Evolutionary conservation across 1,140 invertebrate species (phyloP), one percentile per base, ranked within the genome.

Genomic region (Zaprionus camerounensis): DNA sequence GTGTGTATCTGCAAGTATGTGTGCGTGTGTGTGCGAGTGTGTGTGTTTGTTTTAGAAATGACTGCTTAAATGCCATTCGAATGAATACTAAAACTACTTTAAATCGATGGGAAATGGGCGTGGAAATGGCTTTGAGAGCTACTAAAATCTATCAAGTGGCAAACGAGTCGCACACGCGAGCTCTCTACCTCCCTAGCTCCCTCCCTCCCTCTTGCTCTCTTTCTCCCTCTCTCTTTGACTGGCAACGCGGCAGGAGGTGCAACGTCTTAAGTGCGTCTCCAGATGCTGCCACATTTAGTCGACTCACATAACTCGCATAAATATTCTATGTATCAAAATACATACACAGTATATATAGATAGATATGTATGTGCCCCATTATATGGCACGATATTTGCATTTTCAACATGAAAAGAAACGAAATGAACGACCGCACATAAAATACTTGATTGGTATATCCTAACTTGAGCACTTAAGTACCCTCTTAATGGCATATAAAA

Each of bases 41-140:
- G 59, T 64, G 24, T 75, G 44, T 55, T 61, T 67, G 44, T 69
- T 73, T 76, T 76, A 61, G 73, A 75, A 82, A 87, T 62, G 70
- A 56, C 49, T 87, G 72, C 81, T 83, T 87, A 87, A 87, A 84
- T 80, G 69, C 70, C 82, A 79, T 84, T 66, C 38, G 72, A 84
- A 83, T 83, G 83, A 62, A 68, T 80, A 83, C 80, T 87, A 82
- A 87, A 87, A 87, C 83, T 82, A 86, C 83, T 87, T 87, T 75
- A 71, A 61, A 64, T 51, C 49, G 58, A 81, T 76, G 80, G 72
- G 36, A 74, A 76, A 71, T 71, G 55, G 20, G 36, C 12, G 53
- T 31, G 20, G 36, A 61, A 51, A 56, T 63, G 49, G 34, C 38
- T 51, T 61, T 63, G 67, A 59, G 44, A 75, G 82, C 65, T 78